Base-by-base conservation (phyloP, 1,140 invertebrate genomes). In the Schmidtea mediterranea region DNA sequence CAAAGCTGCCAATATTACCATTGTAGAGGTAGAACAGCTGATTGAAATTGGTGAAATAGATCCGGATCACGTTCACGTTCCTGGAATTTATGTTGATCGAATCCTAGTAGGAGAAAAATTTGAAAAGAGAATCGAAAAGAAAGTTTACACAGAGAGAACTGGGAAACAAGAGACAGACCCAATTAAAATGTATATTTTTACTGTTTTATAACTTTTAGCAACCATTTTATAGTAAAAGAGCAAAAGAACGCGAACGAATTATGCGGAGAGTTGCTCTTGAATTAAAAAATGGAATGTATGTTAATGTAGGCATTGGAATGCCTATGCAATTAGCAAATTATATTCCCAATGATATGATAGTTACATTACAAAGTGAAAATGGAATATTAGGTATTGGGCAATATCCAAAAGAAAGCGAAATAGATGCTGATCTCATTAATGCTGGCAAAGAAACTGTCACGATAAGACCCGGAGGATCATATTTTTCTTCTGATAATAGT, bases 391-490 rank as follows among this genome's bases (percentile, higher is more conserved):
- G 90, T 37, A 67, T 98, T 52, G 90, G 86, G 6, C 80, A 82
- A 0, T 94, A 86, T 61, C 92, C 90, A 22, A 48, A 12, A 2
- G 26, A 32, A 32, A 72, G 75, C 16, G 67, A 80, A 57, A 74
- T 82, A n/a, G 90, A 97, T 69, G 71, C 90, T 1, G 90, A 98
- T 68, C 69, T 97, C 24, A 95, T 97, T 43, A 98, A 97, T 70
- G 92, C 92, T 49, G 89, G 87, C 18, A 98, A 97, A 67, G 84
- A 98, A 72, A 87, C 84, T 3, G 84, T 97, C 0, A 97, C 87
- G 0, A 72, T 80, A 43, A 55, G 87, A 9, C 76, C 77, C 32
- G 89, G 89, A 12, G 79, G 80, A 22, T 78, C 84, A 5, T 92
- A 74, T 62, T 95, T 97, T 57, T 74, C 78, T n/a, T 87, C 81